phyloP scores from a whole-genome alignment of 1,140 invertebrate species.

The Trinorchestia longiramus region DNA sequence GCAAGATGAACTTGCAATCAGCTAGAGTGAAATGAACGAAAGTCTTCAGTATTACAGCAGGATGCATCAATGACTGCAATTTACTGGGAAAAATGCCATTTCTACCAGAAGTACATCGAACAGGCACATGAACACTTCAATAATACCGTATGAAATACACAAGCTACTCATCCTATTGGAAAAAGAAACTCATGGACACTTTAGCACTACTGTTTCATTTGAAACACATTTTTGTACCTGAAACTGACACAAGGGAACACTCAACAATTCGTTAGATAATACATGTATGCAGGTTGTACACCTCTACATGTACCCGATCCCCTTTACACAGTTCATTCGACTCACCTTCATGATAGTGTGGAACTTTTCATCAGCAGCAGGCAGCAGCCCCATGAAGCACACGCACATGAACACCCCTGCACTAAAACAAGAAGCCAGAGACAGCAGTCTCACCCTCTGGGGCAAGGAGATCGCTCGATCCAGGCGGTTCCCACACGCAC shows the following conservation, averaged over 20 bases:
- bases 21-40: no score
- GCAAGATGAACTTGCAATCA: no score
- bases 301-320: not conserved
- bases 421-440: slow-evolving; percentile 63
- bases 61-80: no score
- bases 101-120: not conserved
- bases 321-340: not conserved
- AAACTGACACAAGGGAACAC: not conserved
- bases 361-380: slow-evolving; percentile 64
- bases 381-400: slow-evolving; percentile 65
- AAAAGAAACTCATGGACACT: not conserved
- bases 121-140: not conserved
- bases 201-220: not conserved
- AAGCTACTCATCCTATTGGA: not conserved
- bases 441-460: slow-evolving; percentile 56
- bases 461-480: not conserved
- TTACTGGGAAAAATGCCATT: not conserved
- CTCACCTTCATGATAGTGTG: slow-evolving; percentile 63
- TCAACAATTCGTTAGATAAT: not conserved
- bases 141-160: not conserved
- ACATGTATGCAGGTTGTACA: not conserved
- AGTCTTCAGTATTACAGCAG: no score
- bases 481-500: not conserved
- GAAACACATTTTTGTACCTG: not conserved
- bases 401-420: slow-evolving; percentile 65